Evolutionary conservation across 2,888 invertebrate genomes (phyloP), one percentile per base, ranked within the genome.

Genomic region (Exephanes ischioxanthus): DNA sequence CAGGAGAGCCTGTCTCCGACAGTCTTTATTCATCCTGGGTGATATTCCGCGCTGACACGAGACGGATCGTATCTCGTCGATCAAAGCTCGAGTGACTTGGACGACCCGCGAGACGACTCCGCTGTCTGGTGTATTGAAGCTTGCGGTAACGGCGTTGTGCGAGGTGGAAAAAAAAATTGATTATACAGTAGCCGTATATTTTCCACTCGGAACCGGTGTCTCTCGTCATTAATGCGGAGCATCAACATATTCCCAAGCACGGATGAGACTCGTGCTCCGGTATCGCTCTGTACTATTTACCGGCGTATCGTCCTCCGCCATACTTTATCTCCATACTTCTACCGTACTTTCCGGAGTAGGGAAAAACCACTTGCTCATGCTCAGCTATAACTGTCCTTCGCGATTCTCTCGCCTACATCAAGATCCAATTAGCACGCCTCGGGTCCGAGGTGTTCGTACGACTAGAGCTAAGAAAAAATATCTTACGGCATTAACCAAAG

Each of bases 401-500:
- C 68, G 80, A 68, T 78, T 67, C 61, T 53, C 88, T 88, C 86
- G 89, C 90, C 86, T 89, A 83, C 89, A 89, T 89, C 85, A 86
- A 88, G 89, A 90, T 89, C 87, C 87, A 89, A 90, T 90, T 89
- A 89, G 84, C 14, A 33, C 63, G 33, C 33, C 63, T 80, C 11
- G 63, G 72, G 55, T 73, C 37, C 22, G 16, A 70, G 30, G 45
- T 53, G 67, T n/a, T 53, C 73, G 26, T 55, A 51, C 51, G 61
- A 37, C 70, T n/a, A 45, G 55, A 78, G 73, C 66, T 77, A 75
- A 63, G 61, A 79, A 80, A 78, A 53, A 19, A 30, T 9, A 53
- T 7, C 68, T 22, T 16, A 48, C 9, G 45, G 48, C 19, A 5
- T 30, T 48, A 61, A 45, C 37, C 45, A 11, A 61, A 45, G 30